Conservation (phyloP, 2,888 invertebrate genomes). For the Taphrorychus bicolor region DNA sequence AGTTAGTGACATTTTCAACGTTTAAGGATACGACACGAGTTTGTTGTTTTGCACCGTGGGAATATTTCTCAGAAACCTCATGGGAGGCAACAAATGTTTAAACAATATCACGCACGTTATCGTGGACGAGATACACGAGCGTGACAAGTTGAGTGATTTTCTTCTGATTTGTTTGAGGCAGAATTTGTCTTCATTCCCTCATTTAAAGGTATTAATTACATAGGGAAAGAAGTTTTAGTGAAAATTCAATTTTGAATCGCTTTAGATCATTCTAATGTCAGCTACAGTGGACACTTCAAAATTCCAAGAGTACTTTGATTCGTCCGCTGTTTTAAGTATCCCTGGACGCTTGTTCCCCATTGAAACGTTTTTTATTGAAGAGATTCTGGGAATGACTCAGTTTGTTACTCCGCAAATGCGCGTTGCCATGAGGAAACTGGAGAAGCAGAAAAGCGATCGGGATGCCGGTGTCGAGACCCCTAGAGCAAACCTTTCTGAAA, state of each 20-base stretch:
- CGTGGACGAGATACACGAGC: conserved; percentile 95
- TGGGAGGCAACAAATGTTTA: conserved; percentile 77
- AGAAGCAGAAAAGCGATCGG: neutral
- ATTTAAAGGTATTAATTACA: conserved; percentile 77
- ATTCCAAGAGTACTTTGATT: conserved; percentile 84
- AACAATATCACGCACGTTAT: conserved; percentile 82
- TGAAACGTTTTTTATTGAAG: conserved; percentile 79
- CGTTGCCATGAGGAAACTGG: conserved; percentile 42
- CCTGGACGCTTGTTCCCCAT: conserved; percentile 81
- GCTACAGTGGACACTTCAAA: conserved; percentile 88
- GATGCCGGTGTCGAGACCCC: neutral
- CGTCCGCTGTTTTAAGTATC: conserved; percentile 76
- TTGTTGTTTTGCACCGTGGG: conserved; percentile 94
- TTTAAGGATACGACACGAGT: conserved; percentile 71
- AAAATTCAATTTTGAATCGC: too few species aligned
- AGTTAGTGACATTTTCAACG: too few species aligned
- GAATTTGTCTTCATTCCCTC: conserved; percentile 71
- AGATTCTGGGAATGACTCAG: conserved; percentile 71
- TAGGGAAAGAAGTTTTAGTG: too few species aligned
- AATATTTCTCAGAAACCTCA: conserved; percentile 84
- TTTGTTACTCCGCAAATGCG: conserved; percentile 57
- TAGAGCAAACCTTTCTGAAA: conserved; percentile 22
- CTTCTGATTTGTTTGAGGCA: conserved; percentile 85
- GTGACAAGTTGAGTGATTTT: conserved; percentile 93
- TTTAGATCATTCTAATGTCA: conserved; percentile 84